Evolutionary conservation across 2,797 vertebrate genomes (phyloP).

Genomic region (Chelon labrosus): DNA sequence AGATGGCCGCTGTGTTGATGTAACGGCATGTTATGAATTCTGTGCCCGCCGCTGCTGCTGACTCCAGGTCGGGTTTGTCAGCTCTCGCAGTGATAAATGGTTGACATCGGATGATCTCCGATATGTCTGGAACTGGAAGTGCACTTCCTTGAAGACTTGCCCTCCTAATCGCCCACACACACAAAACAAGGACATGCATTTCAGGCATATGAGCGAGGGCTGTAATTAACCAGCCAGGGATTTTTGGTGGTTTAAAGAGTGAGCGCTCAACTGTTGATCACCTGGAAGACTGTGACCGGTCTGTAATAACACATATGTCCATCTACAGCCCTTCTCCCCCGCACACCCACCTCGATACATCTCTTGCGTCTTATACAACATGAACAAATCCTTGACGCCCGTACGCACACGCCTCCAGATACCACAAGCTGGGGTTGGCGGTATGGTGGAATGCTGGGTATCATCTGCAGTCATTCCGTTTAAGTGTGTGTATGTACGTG

Average conservation of each 20-base stretch:
- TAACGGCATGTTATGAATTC: conserved; percentile 59
- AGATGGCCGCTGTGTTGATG: conserved; percentile 64
- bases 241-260: conserved; percentile 33
- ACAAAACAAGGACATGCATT: conserved; percentile 16
- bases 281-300: conserved; percentile 34
- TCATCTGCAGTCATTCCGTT: conserved; percentile 63
- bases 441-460: conserved; percentile 71
- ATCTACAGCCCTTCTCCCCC: neutral
- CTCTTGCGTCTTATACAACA: conserved; percentile 30
- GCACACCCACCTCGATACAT: conserved; percentile 22
- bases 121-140: conserved; percentile 3
- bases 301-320: conserved; percentile 15
- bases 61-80: conserved; percentile 46
- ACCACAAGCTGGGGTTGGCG: conserved; percentile 64
- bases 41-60: conserved; percentile 30
- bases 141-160: conserved; percentile 10
- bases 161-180: neutral
- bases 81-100: conserved; percentile 28
- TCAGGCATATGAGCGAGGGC: conserved; percentile 21
- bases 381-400: conserved; percentile 38
- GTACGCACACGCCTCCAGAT: conserved; percentile 51
- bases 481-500: conserved; percentile 46
- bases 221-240: conserved; percentile 33
- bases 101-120: conserved; percentile 11
- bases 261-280: conserved; percentile 49